Conservation (phyloP, 2,797 vertebrate genomes). For the Adelosebastes latens region DNA sequence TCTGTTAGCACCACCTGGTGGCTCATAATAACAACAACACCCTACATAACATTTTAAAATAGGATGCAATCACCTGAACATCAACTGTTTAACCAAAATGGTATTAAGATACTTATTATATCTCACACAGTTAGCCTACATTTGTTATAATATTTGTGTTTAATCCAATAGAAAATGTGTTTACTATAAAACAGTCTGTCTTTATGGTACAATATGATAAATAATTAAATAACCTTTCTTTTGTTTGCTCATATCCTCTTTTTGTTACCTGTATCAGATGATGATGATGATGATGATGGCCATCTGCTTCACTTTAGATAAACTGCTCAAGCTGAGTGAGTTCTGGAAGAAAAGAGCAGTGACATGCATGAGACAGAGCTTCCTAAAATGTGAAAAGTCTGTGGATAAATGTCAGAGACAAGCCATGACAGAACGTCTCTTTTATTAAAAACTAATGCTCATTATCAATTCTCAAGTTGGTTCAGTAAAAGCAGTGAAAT, state of each 20-base stretch:
- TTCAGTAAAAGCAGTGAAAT: neutral
- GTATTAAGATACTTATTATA: too few species aligned
- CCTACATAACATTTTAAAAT: neutral
- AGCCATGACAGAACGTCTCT: neutral
- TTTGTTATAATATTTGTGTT: neutral
- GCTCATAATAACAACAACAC: neutral
- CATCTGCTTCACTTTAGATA: neutral
- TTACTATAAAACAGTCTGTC: neutral
- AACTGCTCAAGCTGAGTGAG: too few species aligned
- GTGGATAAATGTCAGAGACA: neutral
- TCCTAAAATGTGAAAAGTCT: neutral
- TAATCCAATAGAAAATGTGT: neutral
- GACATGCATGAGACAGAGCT: neutral
- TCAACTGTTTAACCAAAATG: neutral
- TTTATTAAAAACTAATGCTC: neutral
- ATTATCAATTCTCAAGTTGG: neutral
- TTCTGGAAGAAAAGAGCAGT: neutral
- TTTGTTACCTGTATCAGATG: conserved; percentile 36
- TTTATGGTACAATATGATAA: neutral
- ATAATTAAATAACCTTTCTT: neutral
- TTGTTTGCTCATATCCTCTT: neutral
- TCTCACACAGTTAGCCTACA: neutral
- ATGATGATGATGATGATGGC: neutral
- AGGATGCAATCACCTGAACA: neutral
- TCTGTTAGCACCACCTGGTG: conserved; percentile 32